Evolutionary conservation across 2,113 vertebrate genomes (phyloP), one percentile per base, ranked within the genome.

Genomic region (Sphyrna mokarran): DNA sequence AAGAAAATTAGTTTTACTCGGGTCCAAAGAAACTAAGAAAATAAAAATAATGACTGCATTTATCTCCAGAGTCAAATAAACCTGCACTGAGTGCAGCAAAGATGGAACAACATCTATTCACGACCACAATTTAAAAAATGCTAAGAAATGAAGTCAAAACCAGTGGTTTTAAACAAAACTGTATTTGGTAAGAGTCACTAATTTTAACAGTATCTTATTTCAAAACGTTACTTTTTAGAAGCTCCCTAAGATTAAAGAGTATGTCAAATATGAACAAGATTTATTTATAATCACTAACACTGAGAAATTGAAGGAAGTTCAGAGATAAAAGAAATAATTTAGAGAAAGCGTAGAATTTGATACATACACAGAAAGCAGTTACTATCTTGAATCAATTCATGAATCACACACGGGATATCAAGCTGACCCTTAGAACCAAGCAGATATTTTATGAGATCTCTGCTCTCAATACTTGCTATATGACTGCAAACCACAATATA

Each of bases 21-120:
- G 33, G 11, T 54, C 86, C 90, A 94, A 91, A 29, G 23, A 90
- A 90, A 54, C 18, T 33, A 58, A 90, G 29, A 90, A 90, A 90
- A 58, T 90, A 58, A 90, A 90, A 90, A 61, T 90, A 90, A 90
- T 90, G 54, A 37, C 16, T 63, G 16, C 94, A 94, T 95, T 96
- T 96, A 96, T 96, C 96, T 95, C 78, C 91, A 94, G 96, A 95
- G 95, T 97, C 96, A 96, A 96, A 96, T 48, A 97, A 95, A 37
- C 96, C 95, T 66, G 96, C 86, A 48, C 96, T 96, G 63, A 97
- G 96, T 33, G 96, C 66, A 80, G 96, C 96, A 96, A 97, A 96
- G 93, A 61, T 96, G n/a, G 96, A 70, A 93, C 94, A 96, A 63
- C 96, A 96, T 68, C 96, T 96, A 76, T 96, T 96, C 96, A 96